Conservation (phyloP, 2,113 vertebrate genomes). For the Hippocampus guttulatus region DNA sequence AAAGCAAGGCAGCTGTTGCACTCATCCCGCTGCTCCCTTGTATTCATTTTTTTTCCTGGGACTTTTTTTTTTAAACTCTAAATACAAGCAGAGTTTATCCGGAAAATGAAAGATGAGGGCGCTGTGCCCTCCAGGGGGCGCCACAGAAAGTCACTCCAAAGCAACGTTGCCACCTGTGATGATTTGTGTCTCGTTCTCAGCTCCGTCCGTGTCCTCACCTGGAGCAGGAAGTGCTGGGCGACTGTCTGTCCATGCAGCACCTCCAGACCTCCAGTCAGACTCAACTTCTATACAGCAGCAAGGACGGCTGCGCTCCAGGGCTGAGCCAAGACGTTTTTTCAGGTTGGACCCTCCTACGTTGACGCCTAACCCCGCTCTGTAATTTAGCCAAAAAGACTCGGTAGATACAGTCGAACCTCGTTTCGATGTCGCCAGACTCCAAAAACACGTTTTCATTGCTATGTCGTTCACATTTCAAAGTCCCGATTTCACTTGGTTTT, state of each 20-base stretch:
- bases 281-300: constrained; percentile 80
- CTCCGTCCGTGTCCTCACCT: constrained; percentile 80
- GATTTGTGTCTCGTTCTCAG: constrained; percentile 50
- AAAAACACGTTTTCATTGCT: too few species aligned
- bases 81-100: too few species aligned
- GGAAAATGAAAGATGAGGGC: not conserved
- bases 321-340: constrained; percentile 84
- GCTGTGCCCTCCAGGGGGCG: not conserved
- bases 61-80: not conserved
- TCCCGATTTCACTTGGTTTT: too few species aligned
- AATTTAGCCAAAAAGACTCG: too few species aligned
- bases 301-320: constrained; percentile 72
- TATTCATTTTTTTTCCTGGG: not conserved
- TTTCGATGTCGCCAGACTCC: too few species aligned
- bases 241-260: constrained; percentile 86
- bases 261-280: constrained; percentile 76
- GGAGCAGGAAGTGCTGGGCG: constrained; percentile 82
- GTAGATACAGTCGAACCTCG: too few species aligned
- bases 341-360: constrained; percentile 63
- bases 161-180: too few species aligned
- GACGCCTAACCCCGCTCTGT: too few species aligned
- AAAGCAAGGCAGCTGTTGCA: constrained; percentile 33
- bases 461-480: too few species aligned
- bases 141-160: not conserved
- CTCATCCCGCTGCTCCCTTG: constrained; percentile 10